Percentiles rank a stretch among this genome's conserved stretches.
Evolutionary conservation across 92 coral and sea anemone species (phyloP).

Genomic region (Meandrina meandrites): DNA sequence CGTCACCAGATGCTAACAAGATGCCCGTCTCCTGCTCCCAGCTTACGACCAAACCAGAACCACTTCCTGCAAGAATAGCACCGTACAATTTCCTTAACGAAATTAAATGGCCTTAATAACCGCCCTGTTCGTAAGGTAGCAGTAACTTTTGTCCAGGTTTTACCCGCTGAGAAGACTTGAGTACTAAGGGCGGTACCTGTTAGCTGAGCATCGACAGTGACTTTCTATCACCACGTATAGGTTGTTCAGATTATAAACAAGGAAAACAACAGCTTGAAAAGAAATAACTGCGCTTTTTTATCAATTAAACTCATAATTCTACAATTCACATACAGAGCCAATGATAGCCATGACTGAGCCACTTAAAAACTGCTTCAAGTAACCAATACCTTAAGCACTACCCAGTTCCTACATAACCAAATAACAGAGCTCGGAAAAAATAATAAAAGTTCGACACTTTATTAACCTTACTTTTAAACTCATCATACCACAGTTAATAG

Average conservation of each 20-base stretch:
- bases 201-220: too few relatives aligned
- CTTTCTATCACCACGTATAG: too few relatives aligned
- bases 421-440: background rate
- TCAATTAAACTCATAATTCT: too few relatives aligned
- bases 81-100: background rate
- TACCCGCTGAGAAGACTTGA: background rate
- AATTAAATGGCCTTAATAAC: background rate
- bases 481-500: background rate
- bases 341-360: too few relatives aligned
- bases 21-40: conserved; percentile 98
- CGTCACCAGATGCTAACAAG: conserved; percentile 93
- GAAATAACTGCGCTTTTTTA: background rate
- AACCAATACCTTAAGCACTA: background rate
- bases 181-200: too few relatives aligned
- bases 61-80: conserved; percentile 68
- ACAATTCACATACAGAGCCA: too few relatives aligned
- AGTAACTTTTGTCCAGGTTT: background rate
- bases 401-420: background rate
- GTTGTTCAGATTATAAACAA: too few relatives aligned
- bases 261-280: background rate
- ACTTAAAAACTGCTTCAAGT: too few relatives aligned
- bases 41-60: conserved; percentile 92
- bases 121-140: background rate
- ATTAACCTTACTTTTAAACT: background rate
- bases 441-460: background rate